phyloP scores from a whole-genome alignment of 2,888 invertebrate species.

The Thera britannica region DNA sequence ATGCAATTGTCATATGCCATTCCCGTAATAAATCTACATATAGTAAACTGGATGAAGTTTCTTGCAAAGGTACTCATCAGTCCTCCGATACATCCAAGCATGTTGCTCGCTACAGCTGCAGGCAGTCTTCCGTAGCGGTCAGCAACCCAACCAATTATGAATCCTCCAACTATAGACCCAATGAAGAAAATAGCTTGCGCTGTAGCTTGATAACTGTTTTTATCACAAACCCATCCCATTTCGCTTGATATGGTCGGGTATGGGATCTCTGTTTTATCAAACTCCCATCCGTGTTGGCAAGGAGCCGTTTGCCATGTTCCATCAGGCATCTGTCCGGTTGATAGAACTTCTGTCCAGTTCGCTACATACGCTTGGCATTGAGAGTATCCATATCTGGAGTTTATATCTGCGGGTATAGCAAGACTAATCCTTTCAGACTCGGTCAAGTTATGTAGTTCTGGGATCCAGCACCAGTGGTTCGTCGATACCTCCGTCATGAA shows the following conservation, averaged over 20 bases:
- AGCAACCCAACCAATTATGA: conserved; percentile 62
- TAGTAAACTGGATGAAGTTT: conserved; percentile 57
- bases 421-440: conserved; percentile 46
- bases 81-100: conserved; percentile 61
- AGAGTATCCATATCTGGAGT: conserved; percentile 58
- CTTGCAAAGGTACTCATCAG: conserved; percentile 55
- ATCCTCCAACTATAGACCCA: conserved; percentile 63
- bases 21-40: conserved; percentile 62
- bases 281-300: conserved; percentile 68
- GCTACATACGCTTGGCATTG: conserved; percentile 57
- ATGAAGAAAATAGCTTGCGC: conserved; percentile 66
- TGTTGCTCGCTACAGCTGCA: conserved; percentile 55
- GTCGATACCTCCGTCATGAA: conserved; percentile 53
- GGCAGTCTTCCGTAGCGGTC: conserved; percentile 66
- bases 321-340: conserved; percentile 48
- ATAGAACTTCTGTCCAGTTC: conserved; percentile 62
- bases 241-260: conserved; percentile 68
- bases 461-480: conserved; percentile 56
- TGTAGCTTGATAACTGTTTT: conserved; percentile 63
- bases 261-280: conserved; percentile 64
- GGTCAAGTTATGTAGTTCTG: conserved; percentile 50
- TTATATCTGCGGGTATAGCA: conserved; percentile 48
- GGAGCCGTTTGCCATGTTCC: conserved; percentile 54
- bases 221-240: conserved; percentile 66
- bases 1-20: conserved; percentile 67